Percentiles rank a stretch among this genome's conserved stretches.
These are phyloP conservation scores for Drosophila trapezifrons DNA, from an alignment of 1,140 invertebrate genomes.

Conservation along the genomic window DNA sequence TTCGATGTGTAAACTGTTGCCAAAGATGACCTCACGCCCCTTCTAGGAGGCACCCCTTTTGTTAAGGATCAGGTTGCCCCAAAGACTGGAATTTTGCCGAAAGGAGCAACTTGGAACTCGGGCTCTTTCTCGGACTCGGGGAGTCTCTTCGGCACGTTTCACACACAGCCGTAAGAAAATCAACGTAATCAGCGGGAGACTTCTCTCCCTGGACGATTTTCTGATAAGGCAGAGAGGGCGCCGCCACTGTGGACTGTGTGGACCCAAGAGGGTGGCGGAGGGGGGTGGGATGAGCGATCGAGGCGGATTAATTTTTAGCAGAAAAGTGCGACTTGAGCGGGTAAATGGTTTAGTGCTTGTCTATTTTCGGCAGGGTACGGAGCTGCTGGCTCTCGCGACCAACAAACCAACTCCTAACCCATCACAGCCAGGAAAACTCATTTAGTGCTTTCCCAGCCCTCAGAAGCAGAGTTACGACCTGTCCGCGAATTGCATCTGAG, in stretches of 20 bases:
- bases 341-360: constrained; percentile 68
- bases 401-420: constrained; percentile 25
- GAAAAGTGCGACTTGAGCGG: constrained; percentile 69
- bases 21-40: constrained; percentile 1
- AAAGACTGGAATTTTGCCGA: not conserved
- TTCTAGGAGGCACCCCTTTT: not conserved
- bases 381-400: constrained; percentile 66
- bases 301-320: constrained; percentile 60
- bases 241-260: constrained; percentile 46
- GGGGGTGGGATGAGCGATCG: constrained; percentile 10
- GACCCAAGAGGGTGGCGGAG: constrained; percentile 35
- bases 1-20: not conserved
- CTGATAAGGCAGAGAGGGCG: constrained; percentile 61
- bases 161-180: constrained; percentile 16
- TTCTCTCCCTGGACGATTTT: constrained; percentile 54
- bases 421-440: constrained; percentile 37
- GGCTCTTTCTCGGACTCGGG: not conserved
- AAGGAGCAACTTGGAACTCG: not conserved
- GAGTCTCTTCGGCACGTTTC: constrained; percentile 25
- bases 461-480: not conserved
- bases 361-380: constrained; percentile 78
- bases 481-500: constrained; percentile 46
- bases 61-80: constrained; percentile 10
- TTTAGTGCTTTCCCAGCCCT: constrained; percentile 21
- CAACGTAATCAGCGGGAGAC: constrained; percentile 48